These are phyloP conservation scores for Dasypogon diadema DNA, from an alignment of 2,888 invertebrate species.

Conservation along the genomic window DNA sequence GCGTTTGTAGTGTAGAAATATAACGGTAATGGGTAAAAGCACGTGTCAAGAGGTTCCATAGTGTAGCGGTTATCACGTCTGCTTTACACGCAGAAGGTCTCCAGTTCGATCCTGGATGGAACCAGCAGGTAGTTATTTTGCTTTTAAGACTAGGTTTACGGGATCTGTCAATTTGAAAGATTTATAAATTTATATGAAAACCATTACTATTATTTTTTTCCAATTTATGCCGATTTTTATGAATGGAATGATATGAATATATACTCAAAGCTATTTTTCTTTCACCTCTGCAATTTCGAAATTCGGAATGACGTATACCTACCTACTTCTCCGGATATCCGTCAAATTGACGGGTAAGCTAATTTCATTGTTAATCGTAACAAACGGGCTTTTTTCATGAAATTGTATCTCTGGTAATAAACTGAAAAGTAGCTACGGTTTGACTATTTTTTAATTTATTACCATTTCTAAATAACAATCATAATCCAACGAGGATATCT, in stretches of 20 bases:
- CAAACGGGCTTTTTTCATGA: background rate
- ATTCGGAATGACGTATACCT: background rate
- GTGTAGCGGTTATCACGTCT: conserved; percentile 70
- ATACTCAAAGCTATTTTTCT: background rate
- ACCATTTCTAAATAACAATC: no score
- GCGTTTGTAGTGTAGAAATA: no score
- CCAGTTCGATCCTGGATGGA: conserved; percentile 70
- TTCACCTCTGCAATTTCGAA: background rate
- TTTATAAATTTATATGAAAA: no score
- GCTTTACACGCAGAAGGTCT: conserved; percentile 70
- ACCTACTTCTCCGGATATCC: background rate
- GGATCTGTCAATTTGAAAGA: background rate
- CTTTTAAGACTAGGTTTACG: background rate
- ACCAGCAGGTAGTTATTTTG: conserved; percentile 61
- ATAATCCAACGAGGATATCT: no score
- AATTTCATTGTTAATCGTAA: no score
- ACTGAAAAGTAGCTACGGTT: no score
- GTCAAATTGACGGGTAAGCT: background rate
- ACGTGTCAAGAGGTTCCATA: conserved; percentile 67
- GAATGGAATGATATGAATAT: background rate
- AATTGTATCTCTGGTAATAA: background rate
- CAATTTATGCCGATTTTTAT: background rate
- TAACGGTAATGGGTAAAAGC: no score
- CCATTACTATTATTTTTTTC: no score
- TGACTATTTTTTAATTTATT: no score